Conservation (phyloP, 2,797 vertebrate genomes). For the Neomorphus geoffroyi region DNA sequence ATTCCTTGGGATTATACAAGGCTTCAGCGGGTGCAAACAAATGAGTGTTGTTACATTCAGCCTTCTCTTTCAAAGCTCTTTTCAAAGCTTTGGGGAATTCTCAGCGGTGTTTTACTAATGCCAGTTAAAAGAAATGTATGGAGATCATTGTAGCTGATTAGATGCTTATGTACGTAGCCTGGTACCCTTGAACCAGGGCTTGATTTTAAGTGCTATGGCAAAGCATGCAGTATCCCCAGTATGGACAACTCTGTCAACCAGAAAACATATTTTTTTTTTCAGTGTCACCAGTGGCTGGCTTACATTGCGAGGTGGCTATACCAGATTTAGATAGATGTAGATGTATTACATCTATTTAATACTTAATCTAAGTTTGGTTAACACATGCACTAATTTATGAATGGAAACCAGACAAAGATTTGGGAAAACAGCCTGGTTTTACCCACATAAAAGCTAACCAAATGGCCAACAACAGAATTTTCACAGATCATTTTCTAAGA, state of each 20-base stretch:
- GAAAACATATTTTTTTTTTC: not conserved
- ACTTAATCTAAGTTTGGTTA: slow-evolving; percentile 5
- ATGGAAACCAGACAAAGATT: slow-evolving; percentile 32
- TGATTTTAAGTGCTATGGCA: not conserved
- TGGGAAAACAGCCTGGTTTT: slow-evolving; percentile 26
- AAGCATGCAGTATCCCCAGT: not conserved
- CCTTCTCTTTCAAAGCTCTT: not conserved
- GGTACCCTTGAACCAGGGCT: not conserved
- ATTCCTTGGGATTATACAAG: not conserved
- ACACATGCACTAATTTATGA: slow-evolving; percentile 21
- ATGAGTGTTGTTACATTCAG: not conserved
- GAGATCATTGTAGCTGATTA: not conserved
- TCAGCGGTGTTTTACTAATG: not conserved
- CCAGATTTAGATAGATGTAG: not conserved
- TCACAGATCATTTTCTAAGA: not conserved
- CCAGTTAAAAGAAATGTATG: not conserved
- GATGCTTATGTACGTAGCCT: not conserved
- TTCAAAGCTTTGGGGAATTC: not conserved
- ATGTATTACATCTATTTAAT: not conserved
- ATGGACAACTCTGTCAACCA: not conserved
- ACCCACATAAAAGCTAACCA: not conserved
- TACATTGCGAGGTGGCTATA: not conserved
- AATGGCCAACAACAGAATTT: not conserved
- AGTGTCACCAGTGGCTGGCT: not conserved
- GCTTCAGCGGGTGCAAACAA: not conserved